Base-by-base conservation (phyloP, 2,888 invertebrate species). In the Pseudeuparius sepicola region DNA sequence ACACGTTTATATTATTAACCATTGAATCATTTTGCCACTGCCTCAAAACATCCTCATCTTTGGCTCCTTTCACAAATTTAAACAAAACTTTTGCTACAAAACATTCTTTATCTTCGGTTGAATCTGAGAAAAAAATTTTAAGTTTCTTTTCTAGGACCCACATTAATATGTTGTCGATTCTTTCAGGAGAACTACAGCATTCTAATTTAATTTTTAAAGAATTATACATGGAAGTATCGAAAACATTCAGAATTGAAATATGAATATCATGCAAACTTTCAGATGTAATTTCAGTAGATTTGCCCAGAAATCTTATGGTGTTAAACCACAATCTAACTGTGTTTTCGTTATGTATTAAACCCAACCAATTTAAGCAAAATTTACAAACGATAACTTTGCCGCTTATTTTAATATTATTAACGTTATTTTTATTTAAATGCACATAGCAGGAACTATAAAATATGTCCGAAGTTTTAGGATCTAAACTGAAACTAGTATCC, bases 71-170 rank as follows among this genome's bases (percentile, higher is more conserved):
- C 1, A 67, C 36, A 39, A 68, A 64, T 55, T 65, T 68, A 55
- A 67, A 76, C 40, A 76, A 55, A 40, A 74, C 62, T 56, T 75
- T 75, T 0, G 69, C 69, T 9, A 73, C 64, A 37, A 63, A 61
- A 46, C 59, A 62, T 1, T 67, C 65, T 30, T 64, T 59, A n/a
- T 34, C 11, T 6, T 17, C 14, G 10, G 61, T 40, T 46, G 52
- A 4, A 53, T 51, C 37, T 55, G 48, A 42, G 16, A 53, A 45
- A 9, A 70, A 50, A 9, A 75, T 61, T 51, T 70, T 64, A 9
- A 77, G 55, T 38, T 70, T 66, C 47, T 70, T 73, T 48, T 77
- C 76, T 56, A 76, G 65, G 2, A 76, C 59, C 74, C 75, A 75
- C 26, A 77, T 56, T 2, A 75, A 55, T 14, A 77, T 42, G 51